Evolutionary conservation across 2,797 vertebrate species (phyloP), one percentile per base, ranked within the genome.

Genomic region (Sphenopsis melanotis): DNA sequence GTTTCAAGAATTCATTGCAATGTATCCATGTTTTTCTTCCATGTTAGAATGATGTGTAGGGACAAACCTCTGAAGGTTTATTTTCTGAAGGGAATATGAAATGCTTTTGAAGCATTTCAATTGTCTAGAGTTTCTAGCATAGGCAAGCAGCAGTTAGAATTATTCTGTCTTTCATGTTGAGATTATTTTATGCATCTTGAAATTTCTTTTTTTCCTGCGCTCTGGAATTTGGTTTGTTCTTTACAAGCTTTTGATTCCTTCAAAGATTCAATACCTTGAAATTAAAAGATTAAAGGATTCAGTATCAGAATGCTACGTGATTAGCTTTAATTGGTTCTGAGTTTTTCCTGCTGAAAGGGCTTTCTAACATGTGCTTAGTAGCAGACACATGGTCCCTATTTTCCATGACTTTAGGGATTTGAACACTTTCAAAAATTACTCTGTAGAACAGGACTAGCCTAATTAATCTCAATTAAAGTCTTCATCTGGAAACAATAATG

Each of bases 401-500:
- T 94, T 92, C 70, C 46, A 24, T 34, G 24, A 19, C 19, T 87
- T 83, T 61, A 64, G 42, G 60, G 42, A 80, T 81, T 76, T 87
- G 66, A 87, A 50, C 23, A 50, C 65, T 59, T 87, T 80, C 23
- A 81, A 71, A 84, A 91, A 84, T 84, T 70, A 13, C 60, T 53
- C 16, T 63, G 46, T 44, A 52, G 46, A 89, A 29, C 56, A 74
- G n/a, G 10, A 37, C 30, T 75, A 68, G 15, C 17, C 17, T 78
- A 94, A 87, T 87, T 91, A 22, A 77, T 88, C 55, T 92, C 69
- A 86, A 49, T 85, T 89, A 87, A 94, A 84, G 26, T 59, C 56
- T 88, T 93, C 76, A 88, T 83, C 76, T 94, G 89, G 65, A 93
- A 94, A 55, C 34, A 94, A 89, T 92, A 93, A 86, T 12, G 5